phyloP scores from a whole-genome alignment of 2,113 vertebrate genomes.

The Pachyramphus minor region DNA sequence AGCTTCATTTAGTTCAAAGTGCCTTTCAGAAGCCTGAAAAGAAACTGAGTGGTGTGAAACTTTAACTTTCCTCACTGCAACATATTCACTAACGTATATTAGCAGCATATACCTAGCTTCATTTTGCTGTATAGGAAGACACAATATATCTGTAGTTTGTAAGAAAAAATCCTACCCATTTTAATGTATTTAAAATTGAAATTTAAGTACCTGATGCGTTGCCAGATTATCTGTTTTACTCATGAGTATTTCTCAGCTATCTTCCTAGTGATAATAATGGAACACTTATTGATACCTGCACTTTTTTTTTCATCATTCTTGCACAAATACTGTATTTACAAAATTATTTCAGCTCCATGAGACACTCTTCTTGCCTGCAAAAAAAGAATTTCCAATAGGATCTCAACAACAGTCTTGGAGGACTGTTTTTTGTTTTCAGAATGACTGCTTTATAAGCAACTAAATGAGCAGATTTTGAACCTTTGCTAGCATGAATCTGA shows the following conservation, averaged over 20 bases:
- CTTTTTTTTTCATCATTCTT: neutral
- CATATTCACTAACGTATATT: neutral
- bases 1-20: constrained; percentile 75
- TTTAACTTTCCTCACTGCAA: neutral
- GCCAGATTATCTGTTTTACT: neutral
- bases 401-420: neutral
- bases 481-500: neutral
- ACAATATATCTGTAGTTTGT: neutral
- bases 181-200: neutral
- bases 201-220: neutral
- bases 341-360: neutral
- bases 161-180: neutral
- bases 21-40: constrained; percentile 70
- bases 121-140: neutral
- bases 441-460: neutral
- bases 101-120: neutral
- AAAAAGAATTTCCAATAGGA: neutral
- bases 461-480: neutral
- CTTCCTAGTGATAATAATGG: neutral
- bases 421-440: neutral
- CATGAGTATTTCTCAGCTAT: neutral
- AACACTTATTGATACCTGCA: neutral
- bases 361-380: neutral
- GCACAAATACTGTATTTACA: neutral
- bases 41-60: constrained; percentile 39